A percentile compares a stretch with the other conserved stretches of the same genome.
These are phyloP conservation scores for Halcyon badia DNA, from an alignment of 2,797 vertebrate genomes.

Conservation along the genomic window DNA sequence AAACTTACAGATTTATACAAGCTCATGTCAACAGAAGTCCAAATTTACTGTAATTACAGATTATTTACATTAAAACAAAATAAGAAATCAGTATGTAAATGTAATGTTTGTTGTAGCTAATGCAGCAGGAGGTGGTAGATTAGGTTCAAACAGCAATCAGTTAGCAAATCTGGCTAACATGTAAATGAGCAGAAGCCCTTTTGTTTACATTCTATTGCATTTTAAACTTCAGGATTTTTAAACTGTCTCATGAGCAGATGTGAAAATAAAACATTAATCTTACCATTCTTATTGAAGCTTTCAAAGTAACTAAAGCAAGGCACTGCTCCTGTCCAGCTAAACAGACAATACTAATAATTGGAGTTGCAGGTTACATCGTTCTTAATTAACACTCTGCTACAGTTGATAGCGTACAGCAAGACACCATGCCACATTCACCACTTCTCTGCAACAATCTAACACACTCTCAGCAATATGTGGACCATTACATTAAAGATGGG, in stretches of 20 bases:
- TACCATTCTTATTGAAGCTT: slow-evolving; percentile 69
- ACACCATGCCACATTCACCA: slow-evolving; percentile 63
- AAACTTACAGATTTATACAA: slow-evolving; percentile 97
- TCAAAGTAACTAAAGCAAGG: slow-evolving; percentile 77
- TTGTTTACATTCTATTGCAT: slow-evolving; percentile 83
- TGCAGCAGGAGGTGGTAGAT: slow-evolving; percentile 89
- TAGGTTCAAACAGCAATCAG: slow-evolving; percentile 86
- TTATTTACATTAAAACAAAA: slow-evolving; percentile 99
- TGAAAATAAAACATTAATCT: slow-evolving; percentile 80
- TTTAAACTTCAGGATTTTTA: slow-evolving; percentile 83
- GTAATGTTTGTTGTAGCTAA: slow-evolving; percentile 99
- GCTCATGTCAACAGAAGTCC: slow-evolving; percentile 99
- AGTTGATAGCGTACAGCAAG: slow-evolving; percentile 70
- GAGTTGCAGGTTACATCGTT: slow-evolving; percentile 71
- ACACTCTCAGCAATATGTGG: slow-evolving; percentile 21
- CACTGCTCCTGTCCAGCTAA: slow-evolving; percentile 76
- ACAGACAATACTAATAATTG: slow-evolving; percentile 76
- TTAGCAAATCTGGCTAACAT: slow-evolving; percentile 85
- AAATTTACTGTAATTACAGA: slow-evolving; percentile 99
- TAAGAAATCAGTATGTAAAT: slow-evolving; percentile 99
- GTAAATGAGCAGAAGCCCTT: slow-evolving; percentile 87
- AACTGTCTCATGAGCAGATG: slow-evolving; percentile 79
- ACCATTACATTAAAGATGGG: slow-evolving; percentile 8
- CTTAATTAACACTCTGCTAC: slow-evolving; percentile 82
- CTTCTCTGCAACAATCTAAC: slow-evolving; percentile 66